Evolutionary conservation across 2,797 vertebrate species (phyloP).

Genomic region (Pseudochirops cupreus): DNA sequence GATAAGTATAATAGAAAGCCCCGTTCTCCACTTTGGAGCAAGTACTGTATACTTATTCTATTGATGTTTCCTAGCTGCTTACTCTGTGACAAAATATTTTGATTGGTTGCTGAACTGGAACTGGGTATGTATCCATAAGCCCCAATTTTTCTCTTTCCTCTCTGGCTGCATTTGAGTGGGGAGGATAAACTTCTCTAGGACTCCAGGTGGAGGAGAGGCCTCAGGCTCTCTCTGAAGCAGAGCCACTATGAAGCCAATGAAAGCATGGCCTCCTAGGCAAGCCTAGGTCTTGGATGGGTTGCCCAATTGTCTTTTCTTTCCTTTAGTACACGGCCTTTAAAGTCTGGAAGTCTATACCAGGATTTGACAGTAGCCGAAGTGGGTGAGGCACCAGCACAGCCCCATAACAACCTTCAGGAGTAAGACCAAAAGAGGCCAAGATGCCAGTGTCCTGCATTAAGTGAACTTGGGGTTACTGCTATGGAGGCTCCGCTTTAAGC

Average conservation of each 20-base stretch:
- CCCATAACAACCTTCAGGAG: neutral
- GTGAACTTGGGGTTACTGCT: neutral
- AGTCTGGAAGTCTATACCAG: neutral
- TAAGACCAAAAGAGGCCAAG: neutral
- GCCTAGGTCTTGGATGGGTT: neutral
- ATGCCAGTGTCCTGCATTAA: neutral
- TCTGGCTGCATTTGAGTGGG: neutral
- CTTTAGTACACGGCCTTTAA: neutral
- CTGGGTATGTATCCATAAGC: neutral
- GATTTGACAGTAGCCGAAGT: neutral
- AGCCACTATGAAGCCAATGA: neutral
- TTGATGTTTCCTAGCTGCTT: neutral
- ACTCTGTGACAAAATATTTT: neutral
- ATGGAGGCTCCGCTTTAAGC: neutral
- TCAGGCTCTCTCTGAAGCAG: neutral
- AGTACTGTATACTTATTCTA: neutral
- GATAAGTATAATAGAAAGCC: neutral
- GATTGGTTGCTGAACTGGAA: neutral
- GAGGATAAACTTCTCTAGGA: neutral
- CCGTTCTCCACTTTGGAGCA: neutral
- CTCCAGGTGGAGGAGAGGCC: neutral
- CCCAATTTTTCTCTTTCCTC: neutral
- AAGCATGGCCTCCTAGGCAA: neutral
- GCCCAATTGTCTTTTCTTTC: neutral
- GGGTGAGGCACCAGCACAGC: neutral